These are phyloP conservation scores for Catocala sponsa DNA, from an alignment of 2,888 invertebrate species.

Conservation along the genomic window DNA sequence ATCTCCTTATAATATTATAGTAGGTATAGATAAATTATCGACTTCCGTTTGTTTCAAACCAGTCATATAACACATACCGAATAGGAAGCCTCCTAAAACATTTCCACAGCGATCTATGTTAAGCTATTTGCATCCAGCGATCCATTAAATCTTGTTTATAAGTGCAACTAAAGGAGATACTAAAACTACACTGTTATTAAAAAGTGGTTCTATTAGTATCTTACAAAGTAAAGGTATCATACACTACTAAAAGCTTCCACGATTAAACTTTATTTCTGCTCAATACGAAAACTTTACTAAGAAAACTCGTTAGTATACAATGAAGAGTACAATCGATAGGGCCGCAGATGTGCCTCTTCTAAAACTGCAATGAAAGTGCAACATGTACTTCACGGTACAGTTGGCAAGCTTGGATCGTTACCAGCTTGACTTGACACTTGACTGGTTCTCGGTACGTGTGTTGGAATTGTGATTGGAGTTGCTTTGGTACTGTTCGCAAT, in stretches of 20 bases:
- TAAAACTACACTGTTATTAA: too few relatives aligned
- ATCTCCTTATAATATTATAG: too few relatives aligned
- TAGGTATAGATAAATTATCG: too few relatives aligned
- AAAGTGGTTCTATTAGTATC: too few relatives aligned
- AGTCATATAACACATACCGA: too few relatives aligned
- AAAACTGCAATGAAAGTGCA: constrained; percentile 22
- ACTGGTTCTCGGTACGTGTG: not conserved
- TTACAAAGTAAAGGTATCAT: not conserved
- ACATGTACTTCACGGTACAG: constrained; percentile 17
- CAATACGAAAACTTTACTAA: constrained; percentile 6
- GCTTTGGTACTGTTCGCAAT: not conserved
- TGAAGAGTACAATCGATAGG: constrained; percentile 10
- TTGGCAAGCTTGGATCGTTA: constrained; percentile 8
- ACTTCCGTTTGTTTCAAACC: too few relatives aligned
- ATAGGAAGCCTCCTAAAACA: too few relatives aligned
- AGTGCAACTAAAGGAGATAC: too few relatives aligned
- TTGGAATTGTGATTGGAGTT: not conserved
- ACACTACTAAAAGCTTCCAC: not conserved
- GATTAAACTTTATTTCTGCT: constrained; percentile 3
- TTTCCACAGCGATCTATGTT: too few relatives aligned
- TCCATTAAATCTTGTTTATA: too few relatives aligned
- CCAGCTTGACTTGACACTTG: constrained; percentile 3
- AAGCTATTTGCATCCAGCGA: too few relatives aligned
- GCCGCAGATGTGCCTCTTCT: constrained; percentile 19
- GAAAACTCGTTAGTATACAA: constrained; percentile 18